phyloP scores from a whole-genome alignment of 35 echinoderm and acorn worm species.

The Patiria miniata region DNA sequence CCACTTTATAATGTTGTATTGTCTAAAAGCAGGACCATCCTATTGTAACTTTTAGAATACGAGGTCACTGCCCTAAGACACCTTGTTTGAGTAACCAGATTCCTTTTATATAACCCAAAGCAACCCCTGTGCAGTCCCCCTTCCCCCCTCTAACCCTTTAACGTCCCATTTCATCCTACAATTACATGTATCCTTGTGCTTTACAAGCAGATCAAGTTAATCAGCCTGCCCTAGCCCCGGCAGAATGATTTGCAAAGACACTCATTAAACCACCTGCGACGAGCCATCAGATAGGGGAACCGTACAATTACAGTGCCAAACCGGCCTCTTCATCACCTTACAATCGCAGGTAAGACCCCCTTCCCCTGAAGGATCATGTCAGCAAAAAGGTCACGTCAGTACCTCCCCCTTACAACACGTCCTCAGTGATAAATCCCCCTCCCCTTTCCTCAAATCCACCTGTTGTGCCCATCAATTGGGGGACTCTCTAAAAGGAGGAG shows the following conservation, averaged over 20 bases:
- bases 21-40: no score
- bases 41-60: no score
- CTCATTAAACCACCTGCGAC: conserved; percentile 17
- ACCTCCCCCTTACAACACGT: not conserved
- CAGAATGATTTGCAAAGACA: conserved; percentile 25
- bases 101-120: no score
- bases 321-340: not conserved
- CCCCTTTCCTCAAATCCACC: conserved; percentile 6
- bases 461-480: not conserved
- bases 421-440: not conserved
- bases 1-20: no score
- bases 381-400: conserved; percentile 1
- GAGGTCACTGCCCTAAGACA: no score
- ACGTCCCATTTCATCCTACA: no score
- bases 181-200: no score
- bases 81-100: no score
- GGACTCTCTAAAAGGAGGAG: not conserved
- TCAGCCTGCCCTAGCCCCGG: not conserved
- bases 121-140: no score
- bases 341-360: conserved; percentile 23
- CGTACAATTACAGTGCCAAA: conserved; percentile 9
- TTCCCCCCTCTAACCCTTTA: no score
- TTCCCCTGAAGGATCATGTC: conserved; percentile 4
- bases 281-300: conserved; percentile 1
- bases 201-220: conserved; percentile 5